A percentile compares a stretch with the other conserved stretches of the same genome.
Conservation (phyloP, 2,888 invertebrate species). For the Ormia ochracea region DNA sequence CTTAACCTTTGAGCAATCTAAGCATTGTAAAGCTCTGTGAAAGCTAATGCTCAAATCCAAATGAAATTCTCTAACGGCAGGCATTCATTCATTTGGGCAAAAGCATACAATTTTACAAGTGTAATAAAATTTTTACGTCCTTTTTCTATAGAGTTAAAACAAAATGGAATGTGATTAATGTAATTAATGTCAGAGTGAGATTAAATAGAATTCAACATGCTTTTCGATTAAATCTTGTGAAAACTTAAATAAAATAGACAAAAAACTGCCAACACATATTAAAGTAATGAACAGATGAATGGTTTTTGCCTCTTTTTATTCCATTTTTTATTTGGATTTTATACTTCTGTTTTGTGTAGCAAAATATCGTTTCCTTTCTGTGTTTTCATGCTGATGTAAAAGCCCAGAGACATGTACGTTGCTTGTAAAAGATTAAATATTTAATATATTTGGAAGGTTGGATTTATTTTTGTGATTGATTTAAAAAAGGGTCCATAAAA, state of each 20-base stretch:
- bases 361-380: not conserved
- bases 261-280: not conserved
- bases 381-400: not conserved
- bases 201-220: slow-evolving; percentile 26
- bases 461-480: not conserved
- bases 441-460: not conserved
- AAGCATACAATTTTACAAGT: not conserved
- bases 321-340: not conserved
- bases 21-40: not conserved
- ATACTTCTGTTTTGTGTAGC: not conserved
- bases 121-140: not conserved
- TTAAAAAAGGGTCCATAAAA: too few species aligned
- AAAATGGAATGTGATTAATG: slow-evolving; percentile 18
- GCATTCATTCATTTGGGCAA: not conserved
- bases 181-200: slow-evolving; percentile 40
- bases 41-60: not conserved
- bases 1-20: slow-evolving; percentile 22
- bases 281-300: not conserved
- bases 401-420: not conserved
- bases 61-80: not conserved
- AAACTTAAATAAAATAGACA: not conserved
- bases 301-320: not conserved
- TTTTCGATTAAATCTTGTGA: slow-evolving; percentile 14
- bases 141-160: slow-evolving; percentile 24
- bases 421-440: slow-evolving; percentile 1